A percentile compares a stretch with the other conserved stretches of the same genome.
These are phyloP conservation scores for Synergus gifuensis DNA, from an alignment of 2,888 invertebrate species.

Conservation along the genomic window DNA sequence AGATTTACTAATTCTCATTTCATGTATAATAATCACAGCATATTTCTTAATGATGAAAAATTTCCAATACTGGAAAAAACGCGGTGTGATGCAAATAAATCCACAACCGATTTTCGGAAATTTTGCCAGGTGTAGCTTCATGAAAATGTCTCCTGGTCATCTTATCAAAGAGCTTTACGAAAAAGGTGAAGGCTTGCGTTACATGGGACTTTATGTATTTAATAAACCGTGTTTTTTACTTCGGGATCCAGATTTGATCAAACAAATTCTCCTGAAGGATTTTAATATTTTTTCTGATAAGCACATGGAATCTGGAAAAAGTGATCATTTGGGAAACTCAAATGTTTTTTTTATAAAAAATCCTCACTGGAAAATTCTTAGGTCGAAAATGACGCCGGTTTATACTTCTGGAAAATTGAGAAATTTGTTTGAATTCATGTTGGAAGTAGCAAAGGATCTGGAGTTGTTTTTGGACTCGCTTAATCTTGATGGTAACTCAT, in stretches of 20 bases:
- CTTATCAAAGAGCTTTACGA: constrained; percentile 75
- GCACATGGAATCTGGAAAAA: constrained; percentile 66
- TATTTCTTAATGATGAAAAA: constrained; percentile 48
- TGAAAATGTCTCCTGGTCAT: constrained; percentile 70
- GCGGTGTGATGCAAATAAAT: constrained; percentile 50
- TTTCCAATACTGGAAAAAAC: constrained; percentile 51
- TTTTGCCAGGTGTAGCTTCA: constrained; percentile 69
- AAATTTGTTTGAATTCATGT: constrained; percentile 68
- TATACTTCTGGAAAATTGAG: constrained; percentile 74
- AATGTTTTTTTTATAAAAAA: constrained; percentile 78
- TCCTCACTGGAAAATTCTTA: constrained; percentile 76
- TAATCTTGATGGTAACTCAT: constrained; percentile 58
- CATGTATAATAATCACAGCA: neutral
- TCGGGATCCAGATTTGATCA: constrained; percentile 77
- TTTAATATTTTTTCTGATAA: constrained; percentile 77
- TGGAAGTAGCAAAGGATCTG: constrained; percentile 60
- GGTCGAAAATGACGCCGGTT: constrained; percentile 77
- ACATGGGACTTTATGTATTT: constrained; percentile 74
- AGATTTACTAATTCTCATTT: neutral
- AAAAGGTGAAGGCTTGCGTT: constrained; percentile 67
- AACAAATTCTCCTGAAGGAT: constrained; percentile 77
- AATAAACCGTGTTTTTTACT: constrained; percentile 76
- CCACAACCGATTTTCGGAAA: constrained; percentile 77
- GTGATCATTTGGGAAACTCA: constrained; percentile 74
- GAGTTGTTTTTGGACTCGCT: constrained; percentile 55